phyloP scores from a whole-genome alignment of 1,140 invertebrate genomes.

The Polypedilum pembai region DNA sequence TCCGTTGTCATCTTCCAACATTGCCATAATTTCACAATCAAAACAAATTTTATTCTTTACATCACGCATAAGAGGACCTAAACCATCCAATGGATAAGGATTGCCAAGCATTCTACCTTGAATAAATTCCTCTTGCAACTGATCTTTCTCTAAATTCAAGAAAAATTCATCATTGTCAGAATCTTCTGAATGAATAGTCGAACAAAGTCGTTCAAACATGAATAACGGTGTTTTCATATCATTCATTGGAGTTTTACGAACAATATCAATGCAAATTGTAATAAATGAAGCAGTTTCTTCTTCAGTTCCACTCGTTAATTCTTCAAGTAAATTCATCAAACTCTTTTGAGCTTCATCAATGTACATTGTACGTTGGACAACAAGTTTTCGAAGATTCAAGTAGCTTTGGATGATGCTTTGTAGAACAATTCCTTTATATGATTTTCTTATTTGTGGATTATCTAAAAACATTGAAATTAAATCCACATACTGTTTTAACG shows the following conservation, averaged over 20 bases:
- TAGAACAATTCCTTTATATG: constrained; percentile 85
- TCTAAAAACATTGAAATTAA: constrained; percentile 77
- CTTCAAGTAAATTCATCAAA: constrained; percentile 85
- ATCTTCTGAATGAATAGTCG: constrained; percentile 95
- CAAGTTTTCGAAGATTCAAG: constrained; percentile 77
- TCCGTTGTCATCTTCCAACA: constrained; percentile 95
- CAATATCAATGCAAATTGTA: constrained; percentile 93
- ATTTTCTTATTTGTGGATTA: constrained; percentile 71
- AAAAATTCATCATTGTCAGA: constrained; percentile 96
- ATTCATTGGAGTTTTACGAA: constrained; percentile 84
- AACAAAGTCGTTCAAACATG: constrained; percentile 94
- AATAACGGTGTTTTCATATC: constrained; percentile 95
- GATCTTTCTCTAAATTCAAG: constrained; percentile 93
- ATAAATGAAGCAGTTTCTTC: constrained; percentile 95
- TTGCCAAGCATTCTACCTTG: constrained; percentile 96
- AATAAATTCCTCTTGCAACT: constrained; percentile 96
- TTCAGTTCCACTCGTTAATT: constrained; percentile 95
- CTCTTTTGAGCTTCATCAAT: constrained; percentile 97
- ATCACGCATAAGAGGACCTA: constrained; percentile 95
- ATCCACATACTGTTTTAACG: constrained; percentile 79
- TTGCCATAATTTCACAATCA: constrained; percentile 92
- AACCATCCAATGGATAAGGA: constrained; percentile 88
- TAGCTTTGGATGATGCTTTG: constrained; percentile 85
- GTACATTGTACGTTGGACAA: constrained; percentile 88
- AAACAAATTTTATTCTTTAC: constrained; percentile 98